Percentiles rank a stretch among this genome's conserved stretches.
phyloP scores from a whole-genome alignment of 2,888 invertebrate genomes.

The Mayetiola destructor region DNA sequence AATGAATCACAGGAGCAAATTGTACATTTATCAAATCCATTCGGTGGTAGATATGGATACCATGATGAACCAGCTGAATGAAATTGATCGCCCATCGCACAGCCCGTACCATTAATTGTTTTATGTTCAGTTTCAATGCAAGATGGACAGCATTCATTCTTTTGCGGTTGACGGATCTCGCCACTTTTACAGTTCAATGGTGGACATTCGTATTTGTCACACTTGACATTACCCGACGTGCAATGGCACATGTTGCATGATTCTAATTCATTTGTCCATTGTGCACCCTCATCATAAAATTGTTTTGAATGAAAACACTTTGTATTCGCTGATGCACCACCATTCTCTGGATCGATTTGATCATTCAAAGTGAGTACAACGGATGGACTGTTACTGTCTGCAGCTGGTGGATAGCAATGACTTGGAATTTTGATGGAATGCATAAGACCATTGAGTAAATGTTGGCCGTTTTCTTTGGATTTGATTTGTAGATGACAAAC shows the following conservation, averaged over 20 bases:
- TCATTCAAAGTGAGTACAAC: conserved; percentile 31
- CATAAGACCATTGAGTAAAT: conserved; percentile 32
- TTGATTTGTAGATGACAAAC: conserved; percentile 60
- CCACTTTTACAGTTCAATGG: conserved; percentile 47
- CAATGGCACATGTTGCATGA: conserved; percentile 83
- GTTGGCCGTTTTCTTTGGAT: conserved; percentile 27
- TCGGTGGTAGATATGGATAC: conserved; percentile 87
- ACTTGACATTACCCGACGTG: conserved; percentile 60
- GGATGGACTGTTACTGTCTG: conserved; percentile 44
- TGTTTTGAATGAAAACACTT: conserved; percentile 63
- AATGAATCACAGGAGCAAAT: conserved; percentile 70
- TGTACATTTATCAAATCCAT: conserved; percentile 85
- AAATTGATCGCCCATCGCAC: conserved; percentile 67
- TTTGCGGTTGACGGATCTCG: conserved; percentile 38
- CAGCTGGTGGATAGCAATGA: conserved; percentile 49
- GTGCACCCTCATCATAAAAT: conserved; percentile 74
- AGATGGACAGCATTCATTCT: conserved; percentile 75
- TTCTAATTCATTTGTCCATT: conserved; percentile 69
- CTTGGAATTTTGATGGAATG: conserved; percentile 56
- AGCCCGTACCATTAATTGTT: conserved; percentile 36
- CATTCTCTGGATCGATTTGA: conserved; percentile 31
- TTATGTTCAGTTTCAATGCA: conserved; percentile 44
- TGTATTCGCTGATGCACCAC: conserved; percentile 32
- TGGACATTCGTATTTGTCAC: conserved; percentile 73
- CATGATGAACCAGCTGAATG: conserved; percentile 75